Evolutionary conservation across 2,888 invertebrate genomes (phyloP), one percentile per base, ranked within the genome.

Genomic region (Listrodromus nycthemerus): DNA sequence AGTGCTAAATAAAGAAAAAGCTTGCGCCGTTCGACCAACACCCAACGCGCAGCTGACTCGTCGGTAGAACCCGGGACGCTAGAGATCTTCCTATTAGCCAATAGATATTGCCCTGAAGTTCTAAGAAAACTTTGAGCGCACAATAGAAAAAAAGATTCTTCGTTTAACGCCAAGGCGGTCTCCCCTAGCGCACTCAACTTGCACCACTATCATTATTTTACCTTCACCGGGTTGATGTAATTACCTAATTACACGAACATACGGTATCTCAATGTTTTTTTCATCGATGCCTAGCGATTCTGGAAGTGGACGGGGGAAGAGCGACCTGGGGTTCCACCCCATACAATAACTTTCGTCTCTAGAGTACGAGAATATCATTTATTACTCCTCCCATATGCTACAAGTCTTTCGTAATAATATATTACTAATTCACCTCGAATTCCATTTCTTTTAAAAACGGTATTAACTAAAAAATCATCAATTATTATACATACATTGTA

Each of bases 291-390:
- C 24, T n/a, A 45, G 41, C 6, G 48, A n/a, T 41, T 21, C 5
- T 16, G 52, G 19, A 13, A 16, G 52, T n/a, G 16, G 8, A 24
- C n/a, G 13, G 63, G 21, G 10, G 13, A 1, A 7, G 10, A 27
- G 8, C 41, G 50, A 19, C 30, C 10, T 19, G 30, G 41, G 65
- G 52, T 71, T 66, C 45, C 71, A 67, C 63, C 52, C 45, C 24
- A 48, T 50, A 61, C 78, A 67, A 82, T 75, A 66, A 84, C 41
- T 81, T 78, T 81, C 41, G 33, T 71, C 82, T 75, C 52, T 79
- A 79, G 63, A 76, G 80, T 88, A 87, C 82, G 84, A 87, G 86
- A 86, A 88, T 87, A 88, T 87, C 80, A 83, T 88, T 88, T 87
- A 87, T 88, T 87, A 83, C 69, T 82, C 82, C 78, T 85, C 65